phyloP scores from a whole-genome alignment of 1,140 invertebrate genomes.

The Oryctes rhinoceros region DNA sequence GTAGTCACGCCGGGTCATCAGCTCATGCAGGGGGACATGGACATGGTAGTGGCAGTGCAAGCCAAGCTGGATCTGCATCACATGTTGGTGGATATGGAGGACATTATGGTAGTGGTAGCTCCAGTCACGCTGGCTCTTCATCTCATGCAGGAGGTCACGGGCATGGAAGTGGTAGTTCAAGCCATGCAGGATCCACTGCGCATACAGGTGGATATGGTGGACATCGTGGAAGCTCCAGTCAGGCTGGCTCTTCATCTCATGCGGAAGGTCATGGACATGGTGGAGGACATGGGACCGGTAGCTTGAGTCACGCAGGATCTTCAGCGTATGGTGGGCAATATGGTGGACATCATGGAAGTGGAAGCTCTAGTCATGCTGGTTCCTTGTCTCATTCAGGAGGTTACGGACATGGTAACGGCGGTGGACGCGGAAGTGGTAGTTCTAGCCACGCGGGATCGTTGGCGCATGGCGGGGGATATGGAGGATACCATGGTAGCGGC shows the following conservation, averaged over 20 bases:
- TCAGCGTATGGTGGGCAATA: neutral
- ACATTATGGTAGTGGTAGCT: neutral
- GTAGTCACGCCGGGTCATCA: neutral
- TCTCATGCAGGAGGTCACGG: neutral
- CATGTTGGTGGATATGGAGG: neutral
- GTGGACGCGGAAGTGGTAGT: neutral
- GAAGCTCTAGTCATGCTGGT: neutral
- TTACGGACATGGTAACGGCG: neutral
- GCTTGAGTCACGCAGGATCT: neutral
- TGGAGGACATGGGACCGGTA: neutral
- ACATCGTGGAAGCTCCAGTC: slow-evolving; percentile 10
- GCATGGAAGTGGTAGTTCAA: neutral
- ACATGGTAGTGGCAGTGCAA: neutral
- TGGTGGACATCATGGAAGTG: neutral
- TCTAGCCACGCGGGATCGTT: neutral
- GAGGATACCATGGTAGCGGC: neutral
- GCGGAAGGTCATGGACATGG: neutral
- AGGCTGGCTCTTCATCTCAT: neutral
- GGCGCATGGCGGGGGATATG: neutral
- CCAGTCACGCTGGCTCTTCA: neutral
- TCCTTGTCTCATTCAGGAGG: neutral
- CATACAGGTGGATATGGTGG: neutral
- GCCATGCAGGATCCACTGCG: neutral
- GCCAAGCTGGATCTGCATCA: neutral
- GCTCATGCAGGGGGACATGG: neutral